phyloP scores from a whole-genome alignment of 1,140 invertebrate genomes.

The Cotesia chilonis region DNA sequence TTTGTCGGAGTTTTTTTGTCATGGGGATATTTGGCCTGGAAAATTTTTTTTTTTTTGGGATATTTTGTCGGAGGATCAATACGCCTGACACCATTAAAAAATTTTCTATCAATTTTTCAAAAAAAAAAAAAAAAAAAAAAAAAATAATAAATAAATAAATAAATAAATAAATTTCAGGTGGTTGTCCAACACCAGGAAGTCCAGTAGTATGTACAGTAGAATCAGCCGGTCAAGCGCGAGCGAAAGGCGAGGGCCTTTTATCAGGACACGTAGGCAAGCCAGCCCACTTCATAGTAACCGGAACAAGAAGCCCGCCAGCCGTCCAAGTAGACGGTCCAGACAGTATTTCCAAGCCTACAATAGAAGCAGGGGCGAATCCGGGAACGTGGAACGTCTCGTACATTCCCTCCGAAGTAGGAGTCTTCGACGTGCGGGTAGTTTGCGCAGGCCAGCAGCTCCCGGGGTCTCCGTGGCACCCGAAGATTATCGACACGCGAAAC shows the following conservation, averaged over 20 bases:
- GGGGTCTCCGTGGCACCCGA: slow-evolving; percentile 79
- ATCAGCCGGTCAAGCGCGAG: slow-evolving; percentile 70
- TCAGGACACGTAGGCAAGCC: slow-evolving; percentile 68
- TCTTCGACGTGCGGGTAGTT: slow-evolving; percentile 76
- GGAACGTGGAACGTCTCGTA: slow-evolving; percentile 72
- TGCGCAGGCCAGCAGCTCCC: slow-evolving; percentile 73
- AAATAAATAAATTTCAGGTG: slow-evolving; percentile 51
- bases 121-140: too few species aligned
- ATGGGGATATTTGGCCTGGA: too few species aligned
- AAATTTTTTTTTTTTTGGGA: too few species aligned
- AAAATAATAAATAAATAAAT: too few species aligned
- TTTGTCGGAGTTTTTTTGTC: too few species aligned
- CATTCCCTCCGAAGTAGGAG: slow-evolving; percentile 75
- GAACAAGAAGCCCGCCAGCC: slow-evolving; percentile 61
- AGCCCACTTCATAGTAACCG: slow-evolving; percentile 59
- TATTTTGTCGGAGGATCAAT: too few species aligned
- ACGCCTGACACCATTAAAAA: too few species aligned
- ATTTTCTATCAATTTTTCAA: neutral
- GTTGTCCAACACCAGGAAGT: slow-evolving; percentile 65
- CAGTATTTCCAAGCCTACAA: slow-evolving; percentile 70
- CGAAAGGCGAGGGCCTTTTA: slow-evolving; percentile 72
- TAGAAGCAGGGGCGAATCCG: slow-evolving; percentile 66
- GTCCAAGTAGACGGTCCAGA: slow-evolving; percentile 74
- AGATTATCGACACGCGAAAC: slow-evolving; percentile 75
- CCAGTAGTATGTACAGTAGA: slow-evolving; percentile 70